Percentiles rank a stretch among this genome's conserved stretches.
These are phyloP conservation scores for Carterocephalus palaemon DNA, from an alignment of 2,888 invertebrate genomes.

Conservation along the genomic window DNA sequence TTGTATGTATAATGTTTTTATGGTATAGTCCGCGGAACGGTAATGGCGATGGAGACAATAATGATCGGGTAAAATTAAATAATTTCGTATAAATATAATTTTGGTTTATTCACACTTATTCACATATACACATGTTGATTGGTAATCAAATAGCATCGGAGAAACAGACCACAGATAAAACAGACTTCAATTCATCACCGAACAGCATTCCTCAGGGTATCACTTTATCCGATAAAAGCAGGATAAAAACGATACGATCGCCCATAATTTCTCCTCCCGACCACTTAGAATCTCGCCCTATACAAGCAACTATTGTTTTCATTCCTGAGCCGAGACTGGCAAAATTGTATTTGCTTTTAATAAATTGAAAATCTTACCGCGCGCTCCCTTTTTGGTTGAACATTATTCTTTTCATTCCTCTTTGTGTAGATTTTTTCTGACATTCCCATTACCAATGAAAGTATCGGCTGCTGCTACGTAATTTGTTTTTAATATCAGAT, in stretches of 20 bases:
- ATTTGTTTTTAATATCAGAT: constrained; percentile 53
- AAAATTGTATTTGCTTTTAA: constrained; percentile 61
- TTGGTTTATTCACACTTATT: no score
- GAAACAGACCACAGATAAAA: no score
- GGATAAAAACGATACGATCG: constrained; percentile 36
- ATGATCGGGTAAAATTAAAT: no score
- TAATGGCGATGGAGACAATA: no score
- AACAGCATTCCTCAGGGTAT: constrained; percentile 15
- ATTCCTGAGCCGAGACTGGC: constrained; percentile 40
- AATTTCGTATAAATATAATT: no score
- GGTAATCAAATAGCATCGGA: no score
- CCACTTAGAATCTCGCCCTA: constrained; percentile 6
- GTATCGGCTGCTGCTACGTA: constrained; percentile 39
- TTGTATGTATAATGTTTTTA: no score
- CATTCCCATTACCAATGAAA: constrained; percentile 37
- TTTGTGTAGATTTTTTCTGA: constrained; percentile 32
- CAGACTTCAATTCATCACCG: constrained; percentile 10
- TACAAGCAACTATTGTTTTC: constrained; percentile 46
- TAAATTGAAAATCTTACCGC: constrained; percentile 54
- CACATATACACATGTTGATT: no score
- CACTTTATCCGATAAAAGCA: constrained; percentile 39
- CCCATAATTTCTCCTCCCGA: constrained; percentile 10
- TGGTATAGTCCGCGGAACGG: no score
- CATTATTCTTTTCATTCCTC: constrained; percentile 27
- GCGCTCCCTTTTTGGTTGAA: constrained; percentile 18